A percentile compares a stretch with the other conserved stretches of the same genome.
phyloP scores from a whole-genome alignment of 2,797 vertebrate species.

The Corythornis leucogaster region DNA sequence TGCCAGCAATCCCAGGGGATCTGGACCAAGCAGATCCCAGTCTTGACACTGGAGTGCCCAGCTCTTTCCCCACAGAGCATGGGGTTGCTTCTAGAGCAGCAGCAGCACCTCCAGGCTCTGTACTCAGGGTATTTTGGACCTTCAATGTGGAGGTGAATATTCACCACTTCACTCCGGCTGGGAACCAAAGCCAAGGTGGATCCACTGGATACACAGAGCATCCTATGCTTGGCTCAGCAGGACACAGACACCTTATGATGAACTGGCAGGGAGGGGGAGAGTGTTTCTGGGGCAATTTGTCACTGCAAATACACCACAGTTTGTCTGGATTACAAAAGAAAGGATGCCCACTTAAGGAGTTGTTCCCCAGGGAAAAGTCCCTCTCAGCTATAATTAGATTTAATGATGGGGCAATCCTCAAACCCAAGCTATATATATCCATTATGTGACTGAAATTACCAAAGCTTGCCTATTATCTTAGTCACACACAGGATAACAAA shows the following conservation, averaged over 20 bases:
- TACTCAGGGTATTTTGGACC: neutral
- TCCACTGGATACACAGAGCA: neutral
- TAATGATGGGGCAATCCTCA: constrained; percentile 75
- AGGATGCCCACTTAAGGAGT: constrained; percentile 60
- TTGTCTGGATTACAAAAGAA: neutral
- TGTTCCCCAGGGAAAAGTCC: constrained; percentile 63
- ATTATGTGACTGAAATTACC: constrained; percentile 76
- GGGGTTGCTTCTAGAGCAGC: neutral
- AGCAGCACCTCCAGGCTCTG: neutral
- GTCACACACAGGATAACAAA: constrained; percentile 74
- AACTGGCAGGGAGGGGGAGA: neutral
- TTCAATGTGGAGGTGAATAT: neutral
- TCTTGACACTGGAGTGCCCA: rapidly evolving
- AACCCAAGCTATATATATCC: constrained; percentile 76
- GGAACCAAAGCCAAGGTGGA: neutral
- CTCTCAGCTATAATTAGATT: constrained; percentile 75
- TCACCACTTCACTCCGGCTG: neutral
- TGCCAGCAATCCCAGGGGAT: neutral
- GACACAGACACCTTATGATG: neutral
- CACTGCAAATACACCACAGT: neutral
- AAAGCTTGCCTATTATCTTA: constrained; percentile 74
- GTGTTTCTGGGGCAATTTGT: neutral
- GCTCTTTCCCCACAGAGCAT: neutral
- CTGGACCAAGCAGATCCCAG: neutral
- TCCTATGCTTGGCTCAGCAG: neutral